Evolutionary conservation across 2,797 vertebrate species (phyloP), one percentile per base, ranked within the genome.

Genomic region (Myotis daubentonii): DNA sequence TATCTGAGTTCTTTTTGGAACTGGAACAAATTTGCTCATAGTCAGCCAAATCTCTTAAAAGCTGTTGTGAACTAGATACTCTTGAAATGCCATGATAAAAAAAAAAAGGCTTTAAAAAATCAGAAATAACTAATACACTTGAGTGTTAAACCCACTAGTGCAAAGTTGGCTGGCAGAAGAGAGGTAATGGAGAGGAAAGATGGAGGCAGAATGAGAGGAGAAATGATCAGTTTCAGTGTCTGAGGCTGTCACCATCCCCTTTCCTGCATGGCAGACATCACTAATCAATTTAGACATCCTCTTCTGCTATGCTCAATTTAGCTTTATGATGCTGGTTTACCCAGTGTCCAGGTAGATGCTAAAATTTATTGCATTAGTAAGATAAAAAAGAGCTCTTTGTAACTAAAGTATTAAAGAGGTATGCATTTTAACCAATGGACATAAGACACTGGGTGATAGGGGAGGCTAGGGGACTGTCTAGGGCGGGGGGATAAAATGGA

Each of bases 41-140:
- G 36, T 66, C 90, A 94, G 79, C 25, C 19, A 94, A 89, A 89
- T 86, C 22, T 70, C 79, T 83, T 57, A 85, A 89, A 79, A 86
- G 51, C 70, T 87, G 8, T 25, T 66, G 25, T 60, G 55, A 47
- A 94, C 33, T 23, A 60, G 13, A 75, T 6, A 85, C 2, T 28
- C 53, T 91, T 81, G 66, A 82, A 47, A 80, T n/a, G 60, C 22
- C 81, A 92, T 30, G 4, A 33, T 80, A 1, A 13, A 47, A 30
- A 89, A 91, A 92, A 2, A 25, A 86, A 38, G n/a, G n/a, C 23
- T 70, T 88, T 51, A 76, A 75, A 66, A 38, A 68, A 68, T 65
- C 70, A 91, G 79, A 72, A 86, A 47, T 47, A 89, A 38, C 13
- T 36, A 74, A 72, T 83, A 44, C 6, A 30, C 17, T 72, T 33